Base-by-base conservation (phyloP, 2,888 invertebrate genomes). In the Bellardia bayeri region DNA sequence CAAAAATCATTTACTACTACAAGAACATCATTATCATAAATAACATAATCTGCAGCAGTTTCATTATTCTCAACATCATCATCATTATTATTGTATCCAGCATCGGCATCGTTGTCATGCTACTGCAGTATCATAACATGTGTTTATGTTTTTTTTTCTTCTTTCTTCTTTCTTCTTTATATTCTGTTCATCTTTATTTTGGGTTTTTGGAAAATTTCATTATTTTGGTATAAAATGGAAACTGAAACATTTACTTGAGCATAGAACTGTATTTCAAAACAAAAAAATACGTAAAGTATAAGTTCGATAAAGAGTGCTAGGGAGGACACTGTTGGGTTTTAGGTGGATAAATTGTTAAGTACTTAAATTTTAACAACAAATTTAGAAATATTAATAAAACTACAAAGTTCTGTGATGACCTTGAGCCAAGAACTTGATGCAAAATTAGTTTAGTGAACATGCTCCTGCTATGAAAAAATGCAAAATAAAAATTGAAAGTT, bases 111-210 rank as follows among this genome's bases (percentile, higher is more conserved):
- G 75, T 69, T 63, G 66, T 76, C 37, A 68, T 49, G 68, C 69
- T 30, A 64, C 56, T 85, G 87, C 85, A 82, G 78, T 75, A 37
- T 69, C 40, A 69, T 16, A 82, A 85, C 84, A 85, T 87, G 85
- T 85, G 85, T 66, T 87, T 54, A 79, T 76, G 51, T 72, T 83
- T 33, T 23, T 16, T 33, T 37, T n/a, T n/a, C n/a, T n/a, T n/a
- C n/a, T n/a, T n/a, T 51, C 49, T 40, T 13, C 3, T 9, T 13
- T 4, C 8, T 63, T 40, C 8, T 7, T 23, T 23, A 23, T 23
- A 23, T 23, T 23, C 23, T 23, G 23, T 23, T 23, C 23, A 23
- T 51, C 23, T 66, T 66, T 40, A 13, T 54, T 40, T 71, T 33
- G 11, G n/a, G 33, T 33, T 72, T 64, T 74, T 16, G 58, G 33